These are phyloP conservation scores for Perca flavescens DNA, from an alignment of 2,113 vertebrate genomes.

Conservation along the genomic window DNA sequence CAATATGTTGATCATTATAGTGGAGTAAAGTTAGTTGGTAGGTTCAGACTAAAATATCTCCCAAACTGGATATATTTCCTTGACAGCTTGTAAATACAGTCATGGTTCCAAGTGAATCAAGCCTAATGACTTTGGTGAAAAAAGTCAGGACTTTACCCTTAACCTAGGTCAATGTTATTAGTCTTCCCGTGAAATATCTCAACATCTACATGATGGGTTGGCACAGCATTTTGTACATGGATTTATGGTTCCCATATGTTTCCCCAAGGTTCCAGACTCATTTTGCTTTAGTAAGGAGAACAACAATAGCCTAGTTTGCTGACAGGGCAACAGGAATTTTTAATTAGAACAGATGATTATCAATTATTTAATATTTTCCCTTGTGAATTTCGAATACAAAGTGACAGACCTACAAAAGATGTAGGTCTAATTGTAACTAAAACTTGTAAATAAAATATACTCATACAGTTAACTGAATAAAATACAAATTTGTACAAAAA, in stretches of 20 bases:
- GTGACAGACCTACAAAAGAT: not conserved
- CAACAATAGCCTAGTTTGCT: not conserved
- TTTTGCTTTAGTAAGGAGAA: not conserved
- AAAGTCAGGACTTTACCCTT: too few species aligned
- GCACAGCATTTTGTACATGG: not conserved
- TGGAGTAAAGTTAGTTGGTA: too few species aligned
- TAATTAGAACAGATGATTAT: not conserved
- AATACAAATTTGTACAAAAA: not conserved
- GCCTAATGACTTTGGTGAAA: not conserved
- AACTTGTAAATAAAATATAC: not conserved
- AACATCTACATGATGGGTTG: not conserved
- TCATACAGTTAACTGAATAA: not conserved
- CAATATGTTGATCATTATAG: too few species aligned
- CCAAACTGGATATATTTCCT: not conserved
- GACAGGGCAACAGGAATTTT: not conserved
- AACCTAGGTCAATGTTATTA: not conserved
- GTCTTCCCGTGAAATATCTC: not conserved
- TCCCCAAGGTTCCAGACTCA: not conserved
- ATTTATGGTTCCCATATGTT: not conserved
- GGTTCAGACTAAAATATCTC: not conserved
- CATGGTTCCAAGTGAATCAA: not conserved
- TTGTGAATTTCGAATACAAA: not conserved
- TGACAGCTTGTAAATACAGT: not conserved
- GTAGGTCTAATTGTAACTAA: not conserved
- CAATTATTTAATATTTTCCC: not conserved